phyloP scores from a whole-genome alignment of 2,797 vertebrate species.

The Arvicola amphibius region DNA sequence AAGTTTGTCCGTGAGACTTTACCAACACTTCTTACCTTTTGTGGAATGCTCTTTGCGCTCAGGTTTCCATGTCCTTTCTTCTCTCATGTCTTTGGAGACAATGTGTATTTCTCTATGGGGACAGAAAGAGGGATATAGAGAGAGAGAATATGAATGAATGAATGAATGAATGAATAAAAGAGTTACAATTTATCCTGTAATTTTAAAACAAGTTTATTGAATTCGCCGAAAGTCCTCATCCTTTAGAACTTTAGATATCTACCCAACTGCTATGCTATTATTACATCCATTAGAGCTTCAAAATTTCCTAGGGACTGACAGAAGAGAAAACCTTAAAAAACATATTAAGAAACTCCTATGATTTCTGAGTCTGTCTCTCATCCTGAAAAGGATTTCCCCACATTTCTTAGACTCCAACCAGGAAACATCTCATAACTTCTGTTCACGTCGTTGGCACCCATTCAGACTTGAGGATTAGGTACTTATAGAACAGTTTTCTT shows the following conservation, averaged over 20 bases:
- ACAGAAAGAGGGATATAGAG: background rate
- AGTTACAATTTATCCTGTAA: background rate
- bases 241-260: background rate
- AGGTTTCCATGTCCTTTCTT: background rate
- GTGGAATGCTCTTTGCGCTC: background rate
- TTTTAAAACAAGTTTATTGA: background rate
- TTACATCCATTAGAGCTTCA: background rate
- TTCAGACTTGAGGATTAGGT: background rate
- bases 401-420: background rate
- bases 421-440: background rate
- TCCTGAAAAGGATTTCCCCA: background rate
- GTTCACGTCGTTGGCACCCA: background rate
- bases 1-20: background rate
- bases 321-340: background rate
- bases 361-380: background rate
- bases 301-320: background rate
- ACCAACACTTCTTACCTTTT: background rate
- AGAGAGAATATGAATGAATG: background rate
- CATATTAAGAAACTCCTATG: background rate
- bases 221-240: background rate
- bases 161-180: background rate
- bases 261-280: background rate
- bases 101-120: background rate
- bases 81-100: background rate
- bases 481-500: background rate